A percentile compares a stretch with the other conserved stretches of the same genome.
phyloP scores from a whole-genome alignment of 2,888 invertebrate species.

The Caenorhabditis imperialis region DNA sequence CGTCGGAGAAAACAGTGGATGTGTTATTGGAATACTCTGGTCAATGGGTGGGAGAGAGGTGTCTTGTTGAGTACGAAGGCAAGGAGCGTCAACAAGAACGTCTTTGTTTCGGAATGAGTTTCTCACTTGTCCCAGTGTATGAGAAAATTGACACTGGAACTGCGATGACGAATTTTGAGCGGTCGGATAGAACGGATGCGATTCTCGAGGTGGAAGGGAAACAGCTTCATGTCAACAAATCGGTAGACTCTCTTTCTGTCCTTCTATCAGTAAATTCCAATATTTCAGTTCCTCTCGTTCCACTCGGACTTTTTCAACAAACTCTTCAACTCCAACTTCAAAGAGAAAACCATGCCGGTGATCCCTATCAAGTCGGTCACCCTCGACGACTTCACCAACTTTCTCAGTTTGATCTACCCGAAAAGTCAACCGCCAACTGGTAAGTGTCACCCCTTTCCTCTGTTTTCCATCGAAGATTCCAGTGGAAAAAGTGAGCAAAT shows the following conservation, averaged over 20 bases:
- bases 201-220: conserved; percentile 3
- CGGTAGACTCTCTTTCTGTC: too few species aligned
- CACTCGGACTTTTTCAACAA: conserved; percentile 6
- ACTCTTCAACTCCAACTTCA: not conserved
- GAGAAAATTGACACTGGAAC: too few species aligned
- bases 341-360: conserved; percentile 4
- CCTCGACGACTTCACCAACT: not conserved
- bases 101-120: too few species aligned
- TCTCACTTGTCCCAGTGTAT: too few species aligned
- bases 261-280: not conserved
- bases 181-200: too few species aligned
- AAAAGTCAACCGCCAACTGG: not conserved
- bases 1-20: too few species aligned
- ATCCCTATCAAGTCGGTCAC: conserved; percentile 3
- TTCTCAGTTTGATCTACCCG: not conserved
- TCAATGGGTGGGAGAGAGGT: too few species aligned
- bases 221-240: conserved; percentile 6
- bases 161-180: too few species aligned
- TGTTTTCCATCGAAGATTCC: too few species aligned
- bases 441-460: not conserved
- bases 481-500: not conserved
- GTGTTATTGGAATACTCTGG: too few species aligned
- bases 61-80: too few species aligned
- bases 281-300: conserved; percentile 17
- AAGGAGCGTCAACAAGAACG: too few species aligned